Conservation (phyloP, 2,113 vertebrate genomes). For the Dendrocopos noguchii region DNA sequence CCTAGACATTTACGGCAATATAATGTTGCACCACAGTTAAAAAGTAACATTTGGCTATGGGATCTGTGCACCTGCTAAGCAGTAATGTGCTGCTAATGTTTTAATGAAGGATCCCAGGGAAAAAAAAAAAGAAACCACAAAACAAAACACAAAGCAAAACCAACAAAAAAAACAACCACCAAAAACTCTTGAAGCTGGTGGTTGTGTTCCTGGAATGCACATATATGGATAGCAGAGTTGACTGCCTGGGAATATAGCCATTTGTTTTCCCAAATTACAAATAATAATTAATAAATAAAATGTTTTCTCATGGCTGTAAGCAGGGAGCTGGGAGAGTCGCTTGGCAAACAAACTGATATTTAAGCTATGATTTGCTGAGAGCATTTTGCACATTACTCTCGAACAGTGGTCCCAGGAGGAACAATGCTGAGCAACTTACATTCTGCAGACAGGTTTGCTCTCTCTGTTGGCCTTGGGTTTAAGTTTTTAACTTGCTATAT, state of each 20-base stretch:
- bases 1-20: conserved; percentile 36
- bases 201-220: conserved; percentile 2
- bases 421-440: background rate
- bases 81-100: conserved; percentile 46
- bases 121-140: background rate
- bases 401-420: background rate
- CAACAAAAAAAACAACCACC: background rate
- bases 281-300: conserved; percentile 72
- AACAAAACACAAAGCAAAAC: background rate
- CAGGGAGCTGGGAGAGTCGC: background rate
- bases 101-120: conserved; percentile 39
- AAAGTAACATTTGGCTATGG: conserved; percentile 50
- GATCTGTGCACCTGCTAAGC: conserved; percentile 53
- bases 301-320: conserved; percentile 29
- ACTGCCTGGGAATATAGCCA: conserved; percentile 50
- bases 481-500: conserved; percentile 45
- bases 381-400: conserved; percentile 29
- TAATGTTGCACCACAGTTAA: conserved; percentile 22
- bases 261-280: conserved; percentile 57
- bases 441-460: background rate
- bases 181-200: no score
- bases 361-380: conserved; percentile 43
- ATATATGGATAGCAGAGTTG: background rate
- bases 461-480: background rate
- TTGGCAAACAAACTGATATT: conserved; percentile 46